These are phyloP conservation scores for Tenualosa ilisha DNA, from an alignment of 2,797 vertebrate genomes.

Conservation along the genomic window DNA sequence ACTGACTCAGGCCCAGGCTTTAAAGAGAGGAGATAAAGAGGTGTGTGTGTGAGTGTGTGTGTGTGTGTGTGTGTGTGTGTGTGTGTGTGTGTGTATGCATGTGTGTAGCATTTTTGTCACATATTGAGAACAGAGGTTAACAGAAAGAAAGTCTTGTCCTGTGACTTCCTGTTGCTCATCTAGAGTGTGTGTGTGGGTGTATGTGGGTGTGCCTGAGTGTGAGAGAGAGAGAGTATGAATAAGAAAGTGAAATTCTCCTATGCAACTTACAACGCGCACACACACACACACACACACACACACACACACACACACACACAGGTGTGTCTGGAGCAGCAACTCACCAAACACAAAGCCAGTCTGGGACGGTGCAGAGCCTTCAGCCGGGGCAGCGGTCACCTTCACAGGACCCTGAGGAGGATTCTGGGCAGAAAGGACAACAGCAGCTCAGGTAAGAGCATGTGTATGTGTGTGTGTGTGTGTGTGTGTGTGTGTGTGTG, in stretches of 20 bases:
- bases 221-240: neutral
- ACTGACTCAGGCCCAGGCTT: neutral
- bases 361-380: constrained; percentile 50
- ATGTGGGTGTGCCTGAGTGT: neutral
- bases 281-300: constrained; percentile 3
- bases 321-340: constrained; percentile 6
- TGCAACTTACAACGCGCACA: neutral
- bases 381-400: constrained; percentile 42
- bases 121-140: too few species aligned
- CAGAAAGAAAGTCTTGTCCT: too few species aligned
- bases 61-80: neutral
- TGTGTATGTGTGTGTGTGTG: too few species aligned
- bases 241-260: too few species aligned
- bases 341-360: constrained; percentile 70
- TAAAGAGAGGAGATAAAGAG: neutral
- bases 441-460: neutral
- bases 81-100: neutral
- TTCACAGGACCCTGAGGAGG: constrained; percentile 61
- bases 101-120: neutral
- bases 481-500: too few species aligned
- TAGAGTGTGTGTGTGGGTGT: neutral
- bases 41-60: neutral
- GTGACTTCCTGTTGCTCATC: too few species aligned
- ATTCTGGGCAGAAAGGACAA: constrained; percentile 57
- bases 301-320: constrained; percentile 1